A percentile compares a stretch with the other conserved stretches of the same genome.
Conservation (phyloP, 2,888 invertebrate genomes). For the Chloroclysta siterata region DNA sequence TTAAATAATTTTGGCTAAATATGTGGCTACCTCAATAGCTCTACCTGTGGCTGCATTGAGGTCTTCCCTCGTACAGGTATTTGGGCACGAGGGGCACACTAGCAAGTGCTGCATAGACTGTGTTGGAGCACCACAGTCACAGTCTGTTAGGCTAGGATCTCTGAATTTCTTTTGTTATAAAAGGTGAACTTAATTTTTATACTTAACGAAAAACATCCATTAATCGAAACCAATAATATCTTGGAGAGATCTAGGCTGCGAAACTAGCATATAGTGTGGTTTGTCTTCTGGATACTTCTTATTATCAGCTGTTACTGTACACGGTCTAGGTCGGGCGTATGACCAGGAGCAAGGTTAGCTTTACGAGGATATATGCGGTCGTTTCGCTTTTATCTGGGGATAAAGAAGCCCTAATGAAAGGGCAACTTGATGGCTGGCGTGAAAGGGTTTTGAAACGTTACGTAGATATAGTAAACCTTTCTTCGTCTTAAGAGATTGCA, state of each 20-base stretch:
- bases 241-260: constrained; percentile 40
- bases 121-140: too few relatives aligned
- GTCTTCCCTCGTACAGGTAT: too few relatives aligned
- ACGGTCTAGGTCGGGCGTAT: constrained; percentile 56
- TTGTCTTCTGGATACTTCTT: constrained; percentile 14
- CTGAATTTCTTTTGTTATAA: too few relatives aligned
- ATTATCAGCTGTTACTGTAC: constrained; percentile 41
- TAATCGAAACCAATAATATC: constrained; percentile 14
- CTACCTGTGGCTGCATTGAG: too few relatives aligned
- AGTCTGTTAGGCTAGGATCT: too few relatives aligned
- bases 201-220: too few relatives aligned
- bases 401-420: constrained; percentile 40
- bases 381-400: constrained; percentile 25
- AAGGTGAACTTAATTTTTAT: too few relatives aligned
- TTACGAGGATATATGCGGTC: constrained; percentile 29
- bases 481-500: constrained; percentile 1
- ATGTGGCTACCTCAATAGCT: too few relatives aligned
- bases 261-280: constrained; percentile 54
- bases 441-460: constrained; percentile 6
- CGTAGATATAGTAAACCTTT: not conserved
- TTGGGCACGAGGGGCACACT: too few relatives aligned
- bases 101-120: too few relatives aligned
- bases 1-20: too few relatives aligned
- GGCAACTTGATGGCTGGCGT: constrained; percentile 11
- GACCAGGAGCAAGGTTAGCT: constrained; percentile 47